A percentile compares a stretch with the other conserved stretches of the same genome.
Conservation (phyloP, 92 coral and sea anemone species). For the Plumapathes pennacea region DNA sequence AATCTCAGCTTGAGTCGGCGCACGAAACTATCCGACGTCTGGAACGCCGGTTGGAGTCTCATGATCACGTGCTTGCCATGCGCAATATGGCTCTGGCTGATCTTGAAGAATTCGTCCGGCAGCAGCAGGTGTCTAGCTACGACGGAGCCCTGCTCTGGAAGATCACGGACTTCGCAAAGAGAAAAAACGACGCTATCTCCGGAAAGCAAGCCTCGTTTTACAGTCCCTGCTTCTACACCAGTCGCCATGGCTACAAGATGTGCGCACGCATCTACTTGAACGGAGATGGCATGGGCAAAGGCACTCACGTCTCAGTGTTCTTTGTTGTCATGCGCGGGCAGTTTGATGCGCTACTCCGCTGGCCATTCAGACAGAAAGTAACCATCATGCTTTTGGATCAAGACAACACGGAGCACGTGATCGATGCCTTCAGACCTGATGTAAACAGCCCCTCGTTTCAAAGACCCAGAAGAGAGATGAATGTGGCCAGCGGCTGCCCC, state of each 20-base stretch:
- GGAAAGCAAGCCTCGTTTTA: conserved; percentile 43
- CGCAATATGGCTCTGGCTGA: conserved; percentile 44
- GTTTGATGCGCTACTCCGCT: conserved; percentile 73
- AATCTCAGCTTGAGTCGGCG: conserved; percentile 12
- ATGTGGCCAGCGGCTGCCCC: too few species aligned
- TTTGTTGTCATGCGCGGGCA: conserved; percentile 73
- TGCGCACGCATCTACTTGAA: conserved; percentile 63
- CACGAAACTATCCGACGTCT: conserved; percentile 4
- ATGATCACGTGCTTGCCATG: conserved; percentile 18
- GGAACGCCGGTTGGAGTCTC: conserved; percentile 43
- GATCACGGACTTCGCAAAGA: conserved; percentile 42
- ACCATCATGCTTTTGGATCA: too few species aligned
- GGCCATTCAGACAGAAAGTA: conserved; percentile 89
- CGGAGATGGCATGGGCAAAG: conserved; percentile 67
- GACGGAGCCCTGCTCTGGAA: conserved; percentile 61
- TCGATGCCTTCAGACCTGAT: too few species aligned
- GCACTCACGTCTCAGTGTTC: conserved; percentile 51
- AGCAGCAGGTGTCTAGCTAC: conserved; percentile 11
- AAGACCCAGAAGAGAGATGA: too few species aligned
- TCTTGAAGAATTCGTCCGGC: conserved; percentile 14
- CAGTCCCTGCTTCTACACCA: conserved; percentile 51
- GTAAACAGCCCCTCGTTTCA: too few species aligned
- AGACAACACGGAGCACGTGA: too few species aligned
- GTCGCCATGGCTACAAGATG: conserved; percentile 61
- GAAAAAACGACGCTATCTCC: conserved; percentile 35